A percentile compares a stretch with the other conserved stretches of the same genome.
These are phyloP conservation scores for Zaprionus tsacasi DNA, from an alignment of 1,140 invertebrate genomes.

Conservation along the genomic window DNA sequence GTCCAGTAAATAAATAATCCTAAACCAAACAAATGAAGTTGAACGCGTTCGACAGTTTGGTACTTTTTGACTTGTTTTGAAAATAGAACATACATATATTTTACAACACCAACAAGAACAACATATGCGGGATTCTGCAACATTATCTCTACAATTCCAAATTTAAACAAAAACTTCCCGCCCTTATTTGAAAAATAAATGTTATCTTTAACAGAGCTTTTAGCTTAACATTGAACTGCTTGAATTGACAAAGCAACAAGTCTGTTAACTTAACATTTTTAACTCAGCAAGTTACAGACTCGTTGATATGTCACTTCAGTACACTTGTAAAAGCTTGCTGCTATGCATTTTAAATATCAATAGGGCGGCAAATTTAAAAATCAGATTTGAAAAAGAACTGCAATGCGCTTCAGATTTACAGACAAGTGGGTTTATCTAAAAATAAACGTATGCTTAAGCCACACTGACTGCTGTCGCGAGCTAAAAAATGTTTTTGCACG, in stretches of 20 bases:
- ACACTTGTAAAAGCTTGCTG: neutral
- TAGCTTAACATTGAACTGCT: no score
- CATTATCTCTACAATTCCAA: no score
- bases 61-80: neutral
- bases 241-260: no score
- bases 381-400: neutral
- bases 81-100: neutral
- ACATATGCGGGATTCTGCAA: neutral
- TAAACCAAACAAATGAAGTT: neutral
- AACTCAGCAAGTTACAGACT: neutral
- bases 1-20: constrained; percentile 22
- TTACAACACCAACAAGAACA: neutral
- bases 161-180: no score
- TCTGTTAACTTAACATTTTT: neutral
- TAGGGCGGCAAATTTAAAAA: neutral
- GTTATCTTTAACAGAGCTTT: no score
- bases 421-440: neutral
- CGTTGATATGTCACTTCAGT: neutral
- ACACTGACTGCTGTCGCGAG: neutral
- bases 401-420: neutral
- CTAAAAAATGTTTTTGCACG: neutral
- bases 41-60: neutral
- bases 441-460: neutral
- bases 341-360: neutral
- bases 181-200: no score